phyloP scores from a whole-genome alignment of 2,797 vertebrate genomes.

The Smutsia gigantea region DNA sequence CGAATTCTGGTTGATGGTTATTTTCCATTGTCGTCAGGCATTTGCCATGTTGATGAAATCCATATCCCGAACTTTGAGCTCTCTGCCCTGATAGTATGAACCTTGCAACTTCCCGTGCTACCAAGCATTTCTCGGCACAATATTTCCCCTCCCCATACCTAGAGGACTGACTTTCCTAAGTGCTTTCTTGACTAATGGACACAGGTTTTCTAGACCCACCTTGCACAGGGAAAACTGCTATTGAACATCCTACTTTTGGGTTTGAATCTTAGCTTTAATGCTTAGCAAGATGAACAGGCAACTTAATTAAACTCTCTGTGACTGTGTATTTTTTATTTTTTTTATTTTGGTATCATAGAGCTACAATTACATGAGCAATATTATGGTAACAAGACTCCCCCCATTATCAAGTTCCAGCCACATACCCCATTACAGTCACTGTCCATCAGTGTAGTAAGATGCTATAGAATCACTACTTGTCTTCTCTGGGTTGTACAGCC shows the following conservation, averaged over 20 bases:
- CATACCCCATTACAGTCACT: no score
- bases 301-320: not conserved
- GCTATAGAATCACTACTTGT: no score
- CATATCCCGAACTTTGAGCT: not conserved
- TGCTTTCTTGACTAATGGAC: not conserved
- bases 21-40: not conserved
- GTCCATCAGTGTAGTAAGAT: no score
- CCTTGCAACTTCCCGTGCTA: no score
- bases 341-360: no score
- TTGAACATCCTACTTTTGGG: not conserved
- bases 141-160: not conserved
- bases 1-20: not conserved
- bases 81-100: not conserved
- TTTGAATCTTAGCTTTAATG: not conserved
- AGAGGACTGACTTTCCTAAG: not conserved
- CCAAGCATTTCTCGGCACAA: not conserved
- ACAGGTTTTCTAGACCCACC: not conserved
- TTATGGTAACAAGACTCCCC: no score
- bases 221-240: not conserved
- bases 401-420: no score
- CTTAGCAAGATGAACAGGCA: not conserved
- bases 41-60: not conserved
- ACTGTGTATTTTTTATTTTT: not conserved
- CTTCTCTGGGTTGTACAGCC: no score
- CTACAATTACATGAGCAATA: no score